Conservation (phyloP, 1,140 invertebrate species). For the Colletes latitarsis region DNA sequence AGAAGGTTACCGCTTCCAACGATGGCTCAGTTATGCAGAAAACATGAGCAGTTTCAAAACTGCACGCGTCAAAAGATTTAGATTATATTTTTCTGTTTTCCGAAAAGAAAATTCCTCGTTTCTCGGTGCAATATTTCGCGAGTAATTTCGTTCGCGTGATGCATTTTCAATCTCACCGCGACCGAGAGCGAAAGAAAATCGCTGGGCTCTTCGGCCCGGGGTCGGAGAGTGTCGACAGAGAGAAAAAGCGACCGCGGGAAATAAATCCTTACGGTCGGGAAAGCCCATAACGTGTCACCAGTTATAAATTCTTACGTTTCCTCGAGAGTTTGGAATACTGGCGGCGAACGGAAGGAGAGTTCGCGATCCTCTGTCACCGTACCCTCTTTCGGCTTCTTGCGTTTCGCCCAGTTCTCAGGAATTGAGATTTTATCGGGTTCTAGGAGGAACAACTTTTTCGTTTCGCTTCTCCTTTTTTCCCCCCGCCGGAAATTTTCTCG, state of each 20-base stretch:
- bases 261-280: constrained; percentile 50
- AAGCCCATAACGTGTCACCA: constrained; percentile 51
- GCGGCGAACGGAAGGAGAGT: constrained; percentile 33
- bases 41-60: too few species aligned
- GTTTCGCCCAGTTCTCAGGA: neutral
- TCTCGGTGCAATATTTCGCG: too few species aligned
- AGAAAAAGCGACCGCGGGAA: constrained; percentile 40
- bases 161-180: neutral
- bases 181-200: neutral
- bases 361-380: constrained; percentile 9
- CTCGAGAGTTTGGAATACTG: constrained; percentile 36
- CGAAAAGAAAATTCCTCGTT: too few species aligned
- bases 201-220: neutral
- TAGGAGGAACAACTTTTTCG: neutral
- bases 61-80: too few species aligned
- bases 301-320: constrained; percentile 62
- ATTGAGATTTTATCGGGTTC: constrained; percentile 21
- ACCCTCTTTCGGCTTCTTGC: constrained; percentile 25
- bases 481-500: neutral
- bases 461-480: neutral
- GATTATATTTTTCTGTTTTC: too few species aligned
- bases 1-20: too few species aligned
- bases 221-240: neutral
- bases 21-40: too few species aligned
- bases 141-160: neutral